Conservation (phyloP, 2,888 invertebrate species). For the Drosophila glabriapex region DNA sequence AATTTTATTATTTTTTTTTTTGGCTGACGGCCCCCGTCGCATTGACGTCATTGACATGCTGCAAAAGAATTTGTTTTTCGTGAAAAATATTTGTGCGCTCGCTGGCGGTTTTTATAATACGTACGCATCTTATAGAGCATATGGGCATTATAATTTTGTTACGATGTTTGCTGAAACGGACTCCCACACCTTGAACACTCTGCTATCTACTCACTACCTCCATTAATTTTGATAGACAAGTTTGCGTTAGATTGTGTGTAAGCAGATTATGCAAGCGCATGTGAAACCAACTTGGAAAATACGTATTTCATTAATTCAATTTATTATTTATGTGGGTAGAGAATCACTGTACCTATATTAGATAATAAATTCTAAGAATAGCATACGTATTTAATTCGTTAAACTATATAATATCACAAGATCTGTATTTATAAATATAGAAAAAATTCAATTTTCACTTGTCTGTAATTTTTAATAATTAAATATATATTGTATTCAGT, state of each 20-base stretch:
- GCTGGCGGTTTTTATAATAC: slow-evolving; percentile 52
- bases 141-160: slow-evolving; percentile 40
- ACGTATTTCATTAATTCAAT: no score
- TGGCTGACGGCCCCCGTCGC: slow-evolving; percentile 64
- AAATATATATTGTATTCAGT: background rate
- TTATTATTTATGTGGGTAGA: background rate
- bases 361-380: background rate
- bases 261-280: background rate
- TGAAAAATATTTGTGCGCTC: slow-evolving; percentile 71
- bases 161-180: slow-evolving; percentile 27
- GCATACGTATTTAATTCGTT: background rate
- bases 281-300: background rate
- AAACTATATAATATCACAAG: background rate
- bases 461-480: background rate
- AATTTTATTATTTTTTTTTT: slow-evolving; percentile 3
- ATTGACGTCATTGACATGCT: slow-evolving; percentile 78
- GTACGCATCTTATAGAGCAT: slow-evolving; percentile 28
- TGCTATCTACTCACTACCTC: background rate
- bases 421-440: background rate
- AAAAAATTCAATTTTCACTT: background rate
- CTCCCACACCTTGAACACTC: background rate
- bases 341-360: background rate
- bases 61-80: slow-evolving; percentile 79
- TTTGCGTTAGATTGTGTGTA: background rate
- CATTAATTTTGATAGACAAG: slow-evolving; percentile 7